A percentile compares a stretch with the other conserved stretches of the same genome.
Evolutionary conservation across 2,888 invertebrate species (phyloP).

Genomic region (Biston stratarius): DNA sequence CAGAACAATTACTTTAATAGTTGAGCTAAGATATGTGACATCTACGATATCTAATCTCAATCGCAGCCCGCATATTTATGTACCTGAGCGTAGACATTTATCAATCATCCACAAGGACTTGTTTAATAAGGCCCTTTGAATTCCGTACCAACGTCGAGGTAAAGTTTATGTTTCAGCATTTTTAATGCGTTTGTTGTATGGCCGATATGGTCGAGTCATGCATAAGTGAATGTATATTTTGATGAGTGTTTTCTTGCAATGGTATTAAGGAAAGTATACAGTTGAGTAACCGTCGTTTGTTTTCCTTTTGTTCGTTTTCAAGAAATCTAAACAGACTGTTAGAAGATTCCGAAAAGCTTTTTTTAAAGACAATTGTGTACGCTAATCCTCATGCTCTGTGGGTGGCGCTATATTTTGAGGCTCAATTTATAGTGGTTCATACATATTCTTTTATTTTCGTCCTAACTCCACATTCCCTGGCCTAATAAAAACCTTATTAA

Average conservation of each 20-base stretch:
- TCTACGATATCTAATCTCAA: slow-evolving; percentile 16
- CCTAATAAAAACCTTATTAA: too few relatives aligned
- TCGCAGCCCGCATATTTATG: slow-evolving; percentile 21
- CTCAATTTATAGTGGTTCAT: too few relatives aligned
- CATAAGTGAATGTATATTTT: slow-evolving; percentile 9
- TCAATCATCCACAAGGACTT: slow-evolving; percentile 63
- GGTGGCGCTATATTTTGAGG: not conserved
- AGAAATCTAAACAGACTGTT: not conserved
- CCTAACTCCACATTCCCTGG: too few relatives aligned
- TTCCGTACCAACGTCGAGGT: slow-evolving; percentile 50
- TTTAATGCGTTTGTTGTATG: slow-evolving; percentile 24
- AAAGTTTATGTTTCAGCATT: slow-evolving; percentile 34
- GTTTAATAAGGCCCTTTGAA: slow-evolving; percentile 63
- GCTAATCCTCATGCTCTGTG: too few relatives aligned
- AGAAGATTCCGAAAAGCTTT: not conserved
- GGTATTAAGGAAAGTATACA: not conserved
- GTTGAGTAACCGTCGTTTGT: not conserved
- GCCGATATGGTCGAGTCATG: slow-evolving; percentile 15
- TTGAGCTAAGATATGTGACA: slow-evolving; percentile 9
- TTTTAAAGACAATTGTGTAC: not conserved
- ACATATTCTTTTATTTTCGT: too few relatives aligned
- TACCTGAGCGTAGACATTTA: slow-evolving; percentile 42
- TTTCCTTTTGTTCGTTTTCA: not conserved
- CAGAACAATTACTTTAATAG: not conserved
- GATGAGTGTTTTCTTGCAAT: slow-evolving; percentile 5